Conservation (phyloP, 1,140 invertebrate species). For the Drosophila mojavensis region DNA sequence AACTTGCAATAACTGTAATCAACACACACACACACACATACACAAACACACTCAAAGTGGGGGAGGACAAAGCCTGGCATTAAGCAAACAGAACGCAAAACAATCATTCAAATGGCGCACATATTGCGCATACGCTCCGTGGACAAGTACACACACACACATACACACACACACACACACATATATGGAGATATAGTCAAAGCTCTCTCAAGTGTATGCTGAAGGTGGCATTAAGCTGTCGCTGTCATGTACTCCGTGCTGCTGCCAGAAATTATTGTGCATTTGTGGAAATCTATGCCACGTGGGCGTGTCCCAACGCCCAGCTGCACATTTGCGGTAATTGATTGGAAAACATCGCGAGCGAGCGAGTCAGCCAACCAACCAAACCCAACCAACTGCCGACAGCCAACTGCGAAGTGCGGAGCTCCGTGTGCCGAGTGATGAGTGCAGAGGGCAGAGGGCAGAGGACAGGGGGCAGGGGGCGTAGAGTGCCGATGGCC, state of each 20-base stretch:
- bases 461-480: too few species aligned
- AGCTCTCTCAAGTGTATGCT: conserved; percentile 17
- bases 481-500: background rate
- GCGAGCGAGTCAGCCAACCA: conserved; percentile 4
- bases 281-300: conserved; percentile 77
- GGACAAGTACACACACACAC: conserved; percentile 33
- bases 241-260: conserved; percentile 54
- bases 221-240: conserved; percentile 66
- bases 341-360: conserved; percentile 71
- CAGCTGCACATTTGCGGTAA: conserved; percentile 62
- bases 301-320: conserved; percentile 53
- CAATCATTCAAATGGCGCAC: conserved; percentile 73
- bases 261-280: conserved; percentile 76
- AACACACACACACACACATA: conserved; percentile 71
- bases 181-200: background rate
- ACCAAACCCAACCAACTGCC: background rate
- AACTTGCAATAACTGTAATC: conserved; percentile 80
- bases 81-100: conserved; percentile 67
- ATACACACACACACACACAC: background rate
- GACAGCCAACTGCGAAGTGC: background rate
- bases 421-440: too few species aligned
- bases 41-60: conserved; percentile 49
- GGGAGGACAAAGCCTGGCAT: background rate
- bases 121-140: conserved; percentile 69
- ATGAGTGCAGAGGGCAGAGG: too few species aligned